Conservation (phyloP, 2,797 vertebrate genomes). For the Chaunax sp. region DNA sequence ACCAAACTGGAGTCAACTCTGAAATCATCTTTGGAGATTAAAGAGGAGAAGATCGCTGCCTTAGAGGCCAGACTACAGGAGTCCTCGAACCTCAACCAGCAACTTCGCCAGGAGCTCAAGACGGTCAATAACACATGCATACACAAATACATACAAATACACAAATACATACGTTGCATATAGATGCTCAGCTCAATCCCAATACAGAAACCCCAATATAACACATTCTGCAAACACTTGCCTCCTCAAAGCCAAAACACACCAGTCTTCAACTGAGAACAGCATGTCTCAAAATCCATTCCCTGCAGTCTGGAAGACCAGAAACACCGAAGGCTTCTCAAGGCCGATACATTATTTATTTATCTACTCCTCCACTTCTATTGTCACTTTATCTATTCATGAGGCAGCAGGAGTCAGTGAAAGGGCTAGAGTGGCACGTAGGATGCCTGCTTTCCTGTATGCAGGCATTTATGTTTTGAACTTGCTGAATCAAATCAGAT, state of each 20-base stretch:
- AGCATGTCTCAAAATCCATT: slow-evolving; percentile 16
- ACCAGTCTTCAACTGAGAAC: slow-evolving; percentile 20
- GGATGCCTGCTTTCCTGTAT: slow-evolving; percentile 40
- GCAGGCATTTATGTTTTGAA: slow-evolving; percentile 28
- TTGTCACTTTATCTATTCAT: slow-evolving; percentile 65
- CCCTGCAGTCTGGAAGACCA: slow-evolving; percentile 10
- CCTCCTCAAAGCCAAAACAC: slow-evolving; percentile 13
- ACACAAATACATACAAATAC: slow-evolving; percentile 3
- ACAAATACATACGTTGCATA: not conserved
- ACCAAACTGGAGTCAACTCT: slow-evolving; percentile 95
- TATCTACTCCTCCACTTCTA: slow-evolving; percentile 33
- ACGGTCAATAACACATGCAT: slow-evolving; percentile 84
- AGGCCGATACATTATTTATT: slow-evolving; percentile 63
- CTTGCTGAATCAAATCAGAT: slow-evolving; percentile 25
- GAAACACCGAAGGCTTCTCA: slow-evolving; percentile 45
- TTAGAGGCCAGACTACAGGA: slow-evolving; percentile 97
- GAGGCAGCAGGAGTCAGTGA: slow-evolving; percentile 50
- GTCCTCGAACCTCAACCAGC: slow-evolving; percentile 97
- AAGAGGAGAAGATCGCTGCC: slow-evolving; percentile 98
- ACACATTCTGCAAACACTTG: not conserved
- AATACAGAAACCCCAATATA: not conserved
- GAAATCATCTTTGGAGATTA: slow-evolving; percentile 98
- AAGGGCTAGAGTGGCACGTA: slow-evolving; percentile 21
- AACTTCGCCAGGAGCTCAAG: slow-evolving; percentile 97
- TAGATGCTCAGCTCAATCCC: not conserved